These are phyloP conservation scores for Gasterosteus aculeatus DNA, from an alignment of 2,113 vertebrate genomes.

Conservation along the genomic window DNA sequence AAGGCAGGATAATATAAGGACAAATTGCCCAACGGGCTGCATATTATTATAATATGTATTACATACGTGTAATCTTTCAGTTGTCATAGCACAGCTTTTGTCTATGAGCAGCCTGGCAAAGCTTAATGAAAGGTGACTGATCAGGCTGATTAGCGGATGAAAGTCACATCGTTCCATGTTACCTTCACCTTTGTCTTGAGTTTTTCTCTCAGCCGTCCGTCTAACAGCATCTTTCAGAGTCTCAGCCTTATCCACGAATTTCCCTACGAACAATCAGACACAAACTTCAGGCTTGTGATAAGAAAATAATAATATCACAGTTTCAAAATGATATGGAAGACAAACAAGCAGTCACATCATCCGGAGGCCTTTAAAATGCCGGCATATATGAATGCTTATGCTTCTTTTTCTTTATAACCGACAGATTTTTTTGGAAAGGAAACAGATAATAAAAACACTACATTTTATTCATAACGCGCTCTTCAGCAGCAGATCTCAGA, in stretches of 20 bases:
- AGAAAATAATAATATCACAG: not conserved
- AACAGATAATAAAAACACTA: too few relatives aligned
- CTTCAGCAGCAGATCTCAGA: too few relatives aligned
- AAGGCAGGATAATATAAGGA: not conserved
- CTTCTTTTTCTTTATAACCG: not conserved
- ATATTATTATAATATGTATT: not conserved
- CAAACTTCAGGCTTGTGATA: conserved; percentile 8
- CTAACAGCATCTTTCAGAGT: conserved; percentile 83
- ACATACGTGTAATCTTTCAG: not conserved
- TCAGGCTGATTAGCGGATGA: conserved; percentile 13
- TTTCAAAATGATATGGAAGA: not conserved
- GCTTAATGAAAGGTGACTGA: conserved; percentile 22
- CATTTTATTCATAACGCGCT: too few relatives aligned
- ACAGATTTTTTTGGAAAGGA: not conserved
- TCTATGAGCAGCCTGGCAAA: not conserved
- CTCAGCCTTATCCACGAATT: conserved; percentile 88
- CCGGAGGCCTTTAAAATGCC: not conserved
- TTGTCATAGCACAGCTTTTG: not conserved
- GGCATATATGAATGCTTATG: not conserved
- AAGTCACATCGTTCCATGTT: conserved; percentile 55
- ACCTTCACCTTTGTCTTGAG: conserved; percentile 83
- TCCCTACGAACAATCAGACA: conserved; percentile 81
- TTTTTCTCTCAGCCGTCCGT: conserved; percentile 78
- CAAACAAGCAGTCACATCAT: not conserved
- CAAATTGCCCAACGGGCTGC: not conserved